Base-by-base conservation (phyloP, 2,797 vertebrate species). In the Pagetopsis macropterus region DNA sequence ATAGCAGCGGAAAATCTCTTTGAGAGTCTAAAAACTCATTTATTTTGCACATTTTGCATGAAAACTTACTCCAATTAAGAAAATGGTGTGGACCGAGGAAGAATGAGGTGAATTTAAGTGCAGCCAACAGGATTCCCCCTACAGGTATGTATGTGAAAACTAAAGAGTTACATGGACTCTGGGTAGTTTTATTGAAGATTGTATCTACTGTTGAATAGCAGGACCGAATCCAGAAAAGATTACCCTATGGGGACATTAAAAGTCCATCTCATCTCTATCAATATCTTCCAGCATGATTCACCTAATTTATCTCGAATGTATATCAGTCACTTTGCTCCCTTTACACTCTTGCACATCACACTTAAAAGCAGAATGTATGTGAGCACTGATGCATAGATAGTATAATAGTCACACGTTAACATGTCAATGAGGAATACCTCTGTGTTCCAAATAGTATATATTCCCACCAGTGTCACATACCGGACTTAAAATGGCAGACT, bases 401-500 rank as follows among this genome's bases (percentile, higher is more conserved):
- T 43, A 37, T 37, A 9, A 65, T 19, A 69, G 60, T 50, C 23
- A 48, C 4, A 62, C 45, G 46, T 4, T 16, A 81, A 52, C 14
- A 70, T 43, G 71, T 68, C 61, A 72, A 55, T 27, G n/a, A 68
- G 51, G 45, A 75, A 55, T 55, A 62, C 51, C 52, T 73, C 19
- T 19, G 40, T 13, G 75, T 65, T 64, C 62, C 75, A 81, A 70
- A 69, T 65, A 75, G 80, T 72, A 55, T 65, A 79, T 60, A 72
- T 87, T 84, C 70, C 68, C 72, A 63, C 51, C 60, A 72, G 61
- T 81, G 73, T 73, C 65, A 78, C 61, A 64, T 76, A 23, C 66
- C 66, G 19, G 21, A 65, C 72, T 76, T 84, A 81, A 93, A 93
- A 92, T 87, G 87, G 88, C 67, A 90, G 83, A 85, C 50, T 11